Conservation (phyloP, 2,888 invertebrate genomes). For the Hirtodrosophila confusa region DNA sequence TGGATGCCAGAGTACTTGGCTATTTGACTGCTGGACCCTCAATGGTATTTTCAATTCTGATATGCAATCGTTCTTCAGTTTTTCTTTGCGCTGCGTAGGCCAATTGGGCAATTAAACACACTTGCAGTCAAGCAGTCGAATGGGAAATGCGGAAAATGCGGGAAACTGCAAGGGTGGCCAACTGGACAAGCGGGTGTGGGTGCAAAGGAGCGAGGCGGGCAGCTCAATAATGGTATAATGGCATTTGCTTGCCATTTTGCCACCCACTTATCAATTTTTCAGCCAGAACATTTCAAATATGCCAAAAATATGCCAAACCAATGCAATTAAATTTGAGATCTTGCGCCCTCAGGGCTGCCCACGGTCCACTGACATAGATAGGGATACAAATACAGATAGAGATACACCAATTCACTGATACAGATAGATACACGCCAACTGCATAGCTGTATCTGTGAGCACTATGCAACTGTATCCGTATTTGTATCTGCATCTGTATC, state of each 20-base stretch:
- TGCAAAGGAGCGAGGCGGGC: background rate
- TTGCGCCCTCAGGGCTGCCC: constrained; percentile 2
- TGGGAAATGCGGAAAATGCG: background rate
- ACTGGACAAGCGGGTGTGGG: background rate
- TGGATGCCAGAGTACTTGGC: constrained; percentile 1
- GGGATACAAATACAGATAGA: background rate
- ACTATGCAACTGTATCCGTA: background rate
- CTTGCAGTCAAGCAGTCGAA: background rate
- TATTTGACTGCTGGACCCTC: constrained; percentile 16
- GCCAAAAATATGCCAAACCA: constrained; percentile 43
- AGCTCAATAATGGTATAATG: constrained; percentile 11
- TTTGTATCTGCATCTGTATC: too few species aligned
- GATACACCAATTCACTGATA: background rate
- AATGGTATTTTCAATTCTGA: constrained; percentile 19
- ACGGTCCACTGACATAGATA: constrained; percentile 25
- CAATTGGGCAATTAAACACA: constrained; percentile 52
- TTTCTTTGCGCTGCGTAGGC: constrained; percentile 9
- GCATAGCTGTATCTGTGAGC: constrained; percentile 7
- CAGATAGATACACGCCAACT: background rate
- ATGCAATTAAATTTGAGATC: constrained; percentile 52
- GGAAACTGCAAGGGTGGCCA: background rate
- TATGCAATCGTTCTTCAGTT: constrained; percentile 25
- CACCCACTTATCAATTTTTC: constrained; percentile 41
- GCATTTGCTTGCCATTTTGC: constrained; percentile 14
- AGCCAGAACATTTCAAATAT: constrained; percentile 23